A percentile compares a stretch with the other conserved stretches of the same genome.
Evolutionary conservation across 2,113 vertebrate genomes (phyloP).

Genomic region (Myotis yumanensis): DNA sequence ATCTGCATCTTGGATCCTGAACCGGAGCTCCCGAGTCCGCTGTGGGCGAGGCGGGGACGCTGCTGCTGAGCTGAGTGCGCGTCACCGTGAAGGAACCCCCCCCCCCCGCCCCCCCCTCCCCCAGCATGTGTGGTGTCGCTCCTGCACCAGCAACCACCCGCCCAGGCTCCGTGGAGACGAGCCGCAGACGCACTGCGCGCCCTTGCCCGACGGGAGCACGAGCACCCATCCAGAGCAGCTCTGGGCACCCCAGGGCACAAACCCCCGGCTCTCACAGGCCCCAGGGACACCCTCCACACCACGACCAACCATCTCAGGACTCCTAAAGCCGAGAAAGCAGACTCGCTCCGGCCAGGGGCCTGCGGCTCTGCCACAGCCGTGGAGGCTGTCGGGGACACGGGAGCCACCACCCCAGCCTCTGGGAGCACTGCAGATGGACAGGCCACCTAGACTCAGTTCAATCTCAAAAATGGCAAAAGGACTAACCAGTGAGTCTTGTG

Average conservation of each 20-base stretch:
- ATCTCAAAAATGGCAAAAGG: background rate
- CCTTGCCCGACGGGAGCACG: too few relatives aligned
- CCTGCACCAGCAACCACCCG: background rate
- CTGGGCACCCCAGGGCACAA: background rate
- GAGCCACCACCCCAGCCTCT: rapidly evolving
- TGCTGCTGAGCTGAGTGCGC: too few relatives aligned
- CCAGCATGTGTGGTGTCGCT: background rate
- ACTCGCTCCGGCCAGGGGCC: background rate
- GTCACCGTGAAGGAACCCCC: too few relatives aligned
- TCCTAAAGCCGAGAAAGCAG: background rate
- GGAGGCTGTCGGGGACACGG: background rate
- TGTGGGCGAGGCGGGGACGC: background rate
- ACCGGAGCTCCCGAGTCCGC: background rate
- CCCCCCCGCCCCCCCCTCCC: background rate
- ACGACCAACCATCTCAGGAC: background rate
- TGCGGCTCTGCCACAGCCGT: background rate
- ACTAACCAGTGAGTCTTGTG: background rate
- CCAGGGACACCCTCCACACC: too few relatives aligned
- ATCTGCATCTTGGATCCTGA: conserved; percentile 68
- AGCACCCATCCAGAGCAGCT: background rate
- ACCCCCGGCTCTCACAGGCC: background rate
- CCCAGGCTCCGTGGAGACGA: background rate
- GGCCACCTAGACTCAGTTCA: background rate
- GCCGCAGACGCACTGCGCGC: background rate
- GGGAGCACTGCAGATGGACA: rapidly evolving